Percentiles rank a stretch among this genome's conserved stretches.
These are phyloP conservation scores for Frankliniella fusca DNA, from an alignment of 2,888 invertebrate genomes.

Conservation along the genomic window DNA sequence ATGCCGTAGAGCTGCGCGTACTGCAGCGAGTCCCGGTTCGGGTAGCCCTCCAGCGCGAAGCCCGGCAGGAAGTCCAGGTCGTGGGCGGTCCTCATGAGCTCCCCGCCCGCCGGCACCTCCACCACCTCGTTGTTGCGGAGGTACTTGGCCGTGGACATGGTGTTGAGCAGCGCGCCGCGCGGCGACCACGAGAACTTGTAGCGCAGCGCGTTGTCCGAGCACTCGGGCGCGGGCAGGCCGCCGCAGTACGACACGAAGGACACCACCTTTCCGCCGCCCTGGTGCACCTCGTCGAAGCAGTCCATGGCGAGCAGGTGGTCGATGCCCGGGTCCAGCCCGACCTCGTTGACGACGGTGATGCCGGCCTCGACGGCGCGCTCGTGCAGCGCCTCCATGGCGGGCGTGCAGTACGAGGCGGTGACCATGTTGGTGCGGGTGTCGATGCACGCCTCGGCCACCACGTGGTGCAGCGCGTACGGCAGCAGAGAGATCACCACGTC, in stretches of 20 bases:
- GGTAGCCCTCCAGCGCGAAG: constrained; percentile 92
- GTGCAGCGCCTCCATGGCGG: constrained; percentile 75
- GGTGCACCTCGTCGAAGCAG: constrained; percentile 89
- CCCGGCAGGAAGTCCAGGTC: constrained; percentile 90
- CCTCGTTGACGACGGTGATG: constrained; percentile 91
- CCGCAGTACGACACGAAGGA: constrained; percentile 98
- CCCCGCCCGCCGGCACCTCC: constrained; percentile 84
- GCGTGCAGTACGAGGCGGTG: constrained; percentile 90
- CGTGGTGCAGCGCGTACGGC: constrained; percentile 84
- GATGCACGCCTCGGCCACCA: constrained; percentile 82
- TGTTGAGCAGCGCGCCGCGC: constrained; percentile 84
- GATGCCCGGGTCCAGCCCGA: constrained; percentile 97
- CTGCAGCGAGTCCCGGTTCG: constrained; percentile 90
- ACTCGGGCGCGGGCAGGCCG: constrained; percentile 94
- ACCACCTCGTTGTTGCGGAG: constrained; percentile 78
- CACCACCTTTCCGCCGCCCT: constrained; percentile 83
- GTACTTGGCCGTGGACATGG: constrained; percentile 84
- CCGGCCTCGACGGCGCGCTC: constrained; percentile 81
- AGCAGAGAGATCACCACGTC: constrained; percentile 82
- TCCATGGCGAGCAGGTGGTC: constrained; percentile 96
- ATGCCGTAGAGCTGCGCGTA: constrained; percentile 87
- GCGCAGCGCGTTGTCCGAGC: constrained; percentile 81
- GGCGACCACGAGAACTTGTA: constrained; percentile 99
- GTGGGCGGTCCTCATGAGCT: constrained; percentile 76
- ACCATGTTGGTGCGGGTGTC: constrained; percentile 85